These are phyloP conservation scores for Caenorhabditis virilis DNA, from an alignment of 2,888 invertebrate species.

Conservation along the genomic window DNA sequence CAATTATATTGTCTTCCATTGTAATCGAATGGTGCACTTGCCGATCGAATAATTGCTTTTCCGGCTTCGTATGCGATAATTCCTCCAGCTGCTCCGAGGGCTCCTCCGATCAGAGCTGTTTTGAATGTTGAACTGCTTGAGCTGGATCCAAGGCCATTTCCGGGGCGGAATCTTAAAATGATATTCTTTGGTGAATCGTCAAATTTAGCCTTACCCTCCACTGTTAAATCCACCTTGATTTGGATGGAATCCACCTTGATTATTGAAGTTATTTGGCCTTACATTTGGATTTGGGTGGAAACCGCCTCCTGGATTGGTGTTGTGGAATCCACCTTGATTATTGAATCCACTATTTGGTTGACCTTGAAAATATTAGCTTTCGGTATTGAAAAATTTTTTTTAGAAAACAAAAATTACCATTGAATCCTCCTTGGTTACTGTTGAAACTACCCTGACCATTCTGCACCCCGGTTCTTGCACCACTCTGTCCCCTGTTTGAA, in stretches of 20 bases:
- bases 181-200: neutral
- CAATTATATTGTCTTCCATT: slow-evolving; percentile 61
- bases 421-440: slow-evolving; percentile 19
- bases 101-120: slow-evolving; percentile 63
- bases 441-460: slow-evolving; percentile 19
- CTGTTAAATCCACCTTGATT: neutral
- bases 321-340: slow-evolving; percentile 2
- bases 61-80: slow-evolving; percentile 51
- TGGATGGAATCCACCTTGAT: slow-evolving; percentile 5
- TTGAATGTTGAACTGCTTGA: slow-evolving; percentile 52
- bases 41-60: slow-evolving; percentile 60
- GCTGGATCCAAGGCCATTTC: slow-evolving; percentile 29
- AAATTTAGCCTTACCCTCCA: neutral
- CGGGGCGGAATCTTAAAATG: slow-evolving; percentile 28
- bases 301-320: neutral
- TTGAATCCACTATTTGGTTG: neutral
- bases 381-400: neutral
- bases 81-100: slow-evolving; percentile 62
- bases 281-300: slow-evolving; percentile 1
- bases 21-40: slow-evolving; percentile 52
- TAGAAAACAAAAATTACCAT: too few species aligned
- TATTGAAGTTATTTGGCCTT: neutral
- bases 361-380: neutral
- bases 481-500: slow-evolving; percentile 14
- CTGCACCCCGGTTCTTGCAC: neutral